phyloP scores from a whole-genome alignment of 2,888 invertebrate genomes.

The Reticulitermes lucifugus region DNA sequence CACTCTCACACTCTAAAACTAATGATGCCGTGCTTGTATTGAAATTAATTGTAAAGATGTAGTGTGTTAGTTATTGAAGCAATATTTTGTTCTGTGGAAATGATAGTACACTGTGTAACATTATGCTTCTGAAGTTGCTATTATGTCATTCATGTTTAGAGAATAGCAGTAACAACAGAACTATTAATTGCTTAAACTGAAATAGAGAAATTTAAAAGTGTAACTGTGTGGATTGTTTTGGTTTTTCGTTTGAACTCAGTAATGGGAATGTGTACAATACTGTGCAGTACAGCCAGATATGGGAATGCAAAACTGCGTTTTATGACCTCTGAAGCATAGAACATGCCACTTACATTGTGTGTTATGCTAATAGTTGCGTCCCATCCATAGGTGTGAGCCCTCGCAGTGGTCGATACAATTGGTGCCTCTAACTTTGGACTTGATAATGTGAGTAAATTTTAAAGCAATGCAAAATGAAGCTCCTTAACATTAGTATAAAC shows the following conservation, averaged over 20 bases:
- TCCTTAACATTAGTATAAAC: slow-evolving; percentile 17
- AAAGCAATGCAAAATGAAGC: slow-evolving; percentile 8
- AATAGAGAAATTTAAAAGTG: neutral
- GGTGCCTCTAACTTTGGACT: slow-evolving; percentile 40
- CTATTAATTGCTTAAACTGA: neutral
- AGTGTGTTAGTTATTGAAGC: too few species aligned
- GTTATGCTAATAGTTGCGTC: slow-evolving; percentile 30
- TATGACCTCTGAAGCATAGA: neutral
- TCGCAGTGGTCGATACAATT: slow-evolving; percentile 38
- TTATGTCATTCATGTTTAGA: neutral
- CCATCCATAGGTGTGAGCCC: slow-evolving; percentile 33
- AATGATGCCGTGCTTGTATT: too few species aligned
- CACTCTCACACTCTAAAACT: too few species aligned
- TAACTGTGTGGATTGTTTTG: neutral
- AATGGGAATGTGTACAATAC: neutral
- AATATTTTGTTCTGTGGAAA: too few species aligned
- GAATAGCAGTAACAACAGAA: neutral
- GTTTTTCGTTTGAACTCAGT: neutral
- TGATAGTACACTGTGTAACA: too few species aligned
- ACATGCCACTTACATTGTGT: slow-evolving; percentile 42
- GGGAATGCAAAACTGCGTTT: neutral
- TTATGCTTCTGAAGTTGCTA: too few species aligned
- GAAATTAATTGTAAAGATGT: too few species aligned
- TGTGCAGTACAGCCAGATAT: neutral
- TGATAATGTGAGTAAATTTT: slow-evolving; percentile 41